A percentile compares a stretch with the other conserved stretches of the same genome.
phyloP scores from a whole-genome alignment of 2,888 invertebrate species.

The Neocrepidodera transversa region DNA sequence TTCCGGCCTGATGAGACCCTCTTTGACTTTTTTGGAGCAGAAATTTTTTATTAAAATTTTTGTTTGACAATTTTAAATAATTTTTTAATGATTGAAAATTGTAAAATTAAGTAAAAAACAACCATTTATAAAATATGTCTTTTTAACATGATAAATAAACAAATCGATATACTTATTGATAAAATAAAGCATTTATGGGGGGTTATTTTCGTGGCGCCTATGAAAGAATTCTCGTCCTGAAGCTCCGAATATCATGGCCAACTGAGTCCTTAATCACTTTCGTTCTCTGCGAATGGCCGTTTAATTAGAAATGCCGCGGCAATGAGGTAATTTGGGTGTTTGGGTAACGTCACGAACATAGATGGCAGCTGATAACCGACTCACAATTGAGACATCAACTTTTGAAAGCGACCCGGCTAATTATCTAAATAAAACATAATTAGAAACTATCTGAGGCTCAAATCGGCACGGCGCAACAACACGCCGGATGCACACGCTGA shows the following conservation, averaged over 20 bases:
- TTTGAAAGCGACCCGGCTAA: slow-evolving; percentile 44
- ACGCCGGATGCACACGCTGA: slow-evolving; percentile 28
- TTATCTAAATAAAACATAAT: slow-evolving; percentile 53
- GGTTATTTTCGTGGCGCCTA: not conserved
- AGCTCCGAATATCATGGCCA: slow-evolving; percentile 22
- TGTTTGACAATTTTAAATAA: no score
- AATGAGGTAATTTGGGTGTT: slow-evolving; percentile 52
- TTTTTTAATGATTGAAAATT: no score
- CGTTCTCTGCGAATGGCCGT: slow-evolving; percentile 38
- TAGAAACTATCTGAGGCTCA: slow-evolving; percentile 49
- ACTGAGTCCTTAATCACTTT: slow-evolving; percentile 30
- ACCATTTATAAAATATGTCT: no score
- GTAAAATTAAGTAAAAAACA: no score
- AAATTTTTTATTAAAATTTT: no score
- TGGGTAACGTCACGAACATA: slow-evolving; percentile 40
- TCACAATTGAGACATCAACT: slow-evolving; percentile 51
- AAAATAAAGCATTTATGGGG: no score
- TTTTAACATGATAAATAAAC: no score
- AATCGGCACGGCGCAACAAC: slow-evolving; percentile 42
- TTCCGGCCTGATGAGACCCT: no score
- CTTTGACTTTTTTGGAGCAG: no score
- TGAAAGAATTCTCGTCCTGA: not conserved
- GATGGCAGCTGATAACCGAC: slow-evolving; percentile 49
- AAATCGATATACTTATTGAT: no score
- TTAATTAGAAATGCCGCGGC: slow-evolving; percentile 52